Evolutionary conservation across 2,113 vertebrate genomes (phyloP).

Genomic region (Psilopogon haemacephalus): DNA sequence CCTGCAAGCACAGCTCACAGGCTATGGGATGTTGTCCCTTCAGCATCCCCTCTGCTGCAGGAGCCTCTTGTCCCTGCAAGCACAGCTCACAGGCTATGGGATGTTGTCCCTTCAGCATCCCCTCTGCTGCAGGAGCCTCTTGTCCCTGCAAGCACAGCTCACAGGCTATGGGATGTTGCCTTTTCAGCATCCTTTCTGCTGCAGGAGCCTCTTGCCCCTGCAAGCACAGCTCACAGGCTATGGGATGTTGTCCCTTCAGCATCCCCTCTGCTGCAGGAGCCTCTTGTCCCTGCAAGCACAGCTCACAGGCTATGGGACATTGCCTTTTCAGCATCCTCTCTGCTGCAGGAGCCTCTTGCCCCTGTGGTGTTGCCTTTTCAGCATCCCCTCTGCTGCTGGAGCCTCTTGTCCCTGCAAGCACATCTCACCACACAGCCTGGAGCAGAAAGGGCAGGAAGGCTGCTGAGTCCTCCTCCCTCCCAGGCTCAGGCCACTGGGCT

Average conservation of each 20-base stretch:
- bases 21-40: not conserved
- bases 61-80: not conserved
- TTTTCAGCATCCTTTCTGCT: not conserved
- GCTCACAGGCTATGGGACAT: not conserved
- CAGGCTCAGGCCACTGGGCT: fast-evolving
- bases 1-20: not conserved
- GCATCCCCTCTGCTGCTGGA: not conserved
- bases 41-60: not conserved
- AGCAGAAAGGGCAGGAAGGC: not conserved
- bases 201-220: not conserved
- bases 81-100: not conserved
- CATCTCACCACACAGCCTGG: not conserved
- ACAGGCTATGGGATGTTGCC: not conserved
- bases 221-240: not conserved
- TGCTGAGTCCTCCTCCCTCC: not conserved
- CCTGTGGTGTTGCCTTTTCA: not conserved
- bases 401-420: not conserved
- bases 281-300: not conserved
- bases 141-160: not conserved
- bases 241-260: not conserved
- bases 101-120: not conserved
- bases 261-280: not conserved
- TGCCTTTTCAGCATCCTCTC: not conserved
- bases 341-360: not conserved
- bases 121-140: not conserved